Conservation (phyloP, 2,888 invertebrate genomes). For the Hoplodrina ambigua region DNA sequence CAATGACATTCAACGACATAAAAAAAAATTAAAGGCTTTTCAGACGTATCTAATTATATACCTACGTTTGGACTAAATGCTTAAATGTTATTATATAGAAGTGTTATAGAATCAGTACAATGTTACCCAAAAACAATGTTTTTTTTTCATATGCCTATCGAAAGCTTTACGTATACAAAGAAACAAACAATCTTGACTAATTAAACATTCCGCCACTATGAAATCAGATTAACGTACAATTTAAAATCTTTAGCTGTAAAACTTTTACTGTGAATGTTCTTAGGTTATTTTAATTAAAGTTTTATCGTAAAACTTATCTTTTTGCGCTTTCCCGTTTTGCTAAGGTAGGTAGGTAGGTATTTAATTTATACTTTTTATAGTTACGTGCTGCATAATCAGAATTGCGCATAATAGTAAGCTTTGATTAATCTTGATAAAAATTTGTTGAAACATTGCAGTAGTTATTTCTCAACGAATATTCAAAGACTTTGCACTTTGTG, state of each 20-base stretch:
- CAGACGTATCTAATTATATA: too few species aligned
- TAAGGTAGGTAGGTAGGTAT: neutral
- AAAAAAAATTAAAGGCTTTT: too few species aligned
- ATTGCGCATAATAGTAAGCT: conserved; percentile 17
- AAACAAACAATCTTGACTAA: neutral
- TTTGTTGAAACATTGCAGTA: conserved; percentile 11
- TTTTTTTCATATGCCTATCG: neutral
- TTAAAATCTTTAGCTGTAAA: conserved; percentile 11
- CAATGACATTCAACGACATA: too few species aligned
- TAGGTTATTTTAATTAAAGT: conserved; percentile 33
- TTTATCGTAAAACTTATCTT: conserved; percentile 24
- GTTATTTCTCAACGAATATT: conserved; percentile 18
- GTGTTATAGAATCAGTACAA: neutral
- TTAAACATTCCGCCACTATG: neutral
- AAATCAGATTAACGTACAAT: conserved; percentile 6
- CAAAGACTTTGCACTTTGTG: conserved; percentile 22
- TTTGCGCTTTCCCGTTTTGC: neutral
- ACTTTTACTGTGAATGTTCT: conserved; percentile 15
- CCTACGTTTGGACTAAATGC: neutral
- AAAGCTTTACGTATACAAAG: neutral
- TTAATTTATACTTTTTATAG: conserved; percentile 20
- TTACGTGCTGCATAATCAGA: conserved; percentile 21
- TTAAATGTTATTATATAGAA: neutral
- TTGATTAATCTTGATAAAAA: conserved; percentile 22
- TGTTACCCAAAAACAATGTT: neutral